Conservation (phyloP, 2,113 vertebrate genomes). For the Naja naja region DNA sequence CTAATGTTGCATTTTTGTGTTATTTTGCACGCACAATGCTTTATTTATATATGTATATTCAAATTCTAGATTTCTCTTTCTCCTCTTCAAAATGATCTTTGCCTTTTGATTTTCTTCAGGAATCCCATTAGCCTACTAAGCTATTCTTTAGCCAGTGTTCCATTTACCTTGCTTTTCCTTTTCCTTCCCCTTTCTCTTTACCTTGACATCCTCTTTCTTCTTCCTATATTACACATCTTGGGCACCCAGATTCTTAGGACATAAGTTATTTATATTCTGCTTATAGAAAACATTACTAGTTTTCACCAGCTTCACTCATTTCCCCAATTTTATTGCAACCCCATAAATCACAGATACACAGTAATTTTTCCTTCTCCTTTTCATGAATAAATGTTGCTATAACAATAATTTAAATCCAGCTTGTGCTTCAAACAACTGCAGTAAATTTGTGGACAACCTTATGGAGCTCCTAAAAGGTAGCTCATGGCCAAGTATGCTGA, state of each 20-base stretch:
- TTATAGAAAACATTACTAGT: not conserved
- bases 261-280: not conserved
- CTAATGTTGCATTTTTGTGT: not conserved
- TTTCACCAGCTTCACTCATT: not conserved
- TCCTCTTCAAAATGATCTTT: not conserved
- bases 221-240: not conserved
- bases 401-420: not conserved
- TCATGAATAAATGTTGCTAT: not conserved
- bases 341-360: not conserved
- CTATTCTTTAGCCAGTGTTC: not conserved
- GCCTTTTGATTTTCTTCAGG: not conserved
- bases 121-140: not conserved
- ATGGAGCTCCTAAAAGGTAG: not conserved
- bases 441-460: not conserved
- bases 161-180: not conserved
- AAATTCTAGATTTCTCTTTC: not conserved
- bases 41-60: not conserved
- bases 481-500: not conserved
- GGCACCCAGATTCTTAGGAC: not conserved
- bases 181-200: not conserved
- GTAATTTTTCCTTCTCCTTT: not conserved
- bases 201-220: not conserved
- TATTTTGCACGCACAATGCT: not conserved
- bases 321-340: not conserved
- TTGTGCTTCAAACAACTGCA: not conserved